Evolutionary conservation across 37 sponge, comb jelly and placozoan genomes (phyloP).

Genomic region (Amphimedon queenslandica): DNA sequence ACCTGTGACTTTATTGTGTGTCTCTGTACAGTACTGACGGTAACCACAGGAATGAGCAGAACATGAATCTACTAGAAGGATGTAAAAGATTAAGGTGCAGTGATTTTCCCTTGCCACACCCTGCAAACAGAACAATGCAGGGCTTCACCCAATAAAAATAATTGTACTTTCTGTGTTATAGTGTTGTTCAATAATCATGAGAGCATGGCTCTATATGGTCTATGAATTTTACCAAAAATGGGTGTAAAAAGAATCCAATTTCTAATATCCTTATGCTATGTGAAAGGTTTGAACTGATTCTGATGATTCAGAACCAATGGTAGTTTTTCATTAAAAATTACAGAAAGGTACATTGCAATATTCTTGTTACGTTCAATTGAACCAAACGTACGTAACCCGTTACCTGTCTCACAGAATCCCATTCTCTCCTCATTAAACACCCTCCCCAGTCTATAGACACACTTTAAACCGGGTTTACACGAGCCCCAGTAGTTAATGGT

Average conservation of each 20-base stretch:
- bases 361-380: too few species aligned
- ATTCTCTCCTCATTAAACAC: conserved; percentile 12
- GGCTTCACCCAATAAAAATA: not conserved
- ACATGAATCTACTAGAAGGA: not conserved
- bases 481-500: conserved; percentile 1
- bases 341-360: too few species aligned
- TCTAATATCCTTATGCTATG: too few species aligned
- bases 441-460: conserved; percentile 35
- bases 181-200: not conserved
- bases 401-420: conserved; percentile 53
- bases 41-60: not conserved
- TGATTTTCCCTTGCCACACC: too few species aligned
- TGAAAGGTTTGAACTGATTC: too few species aligned
- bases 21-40: not conserved
- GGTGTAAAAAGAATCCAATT: too few species aligned
- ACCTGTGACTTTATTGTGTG: not conserved
- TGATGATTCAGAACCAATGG: too few species aligned
- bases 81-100: too few species aligned
- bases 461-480: conserved; percentile 18
- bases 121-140: not conserved
- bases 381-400: too few species aligned
- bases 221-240: too few species aligned
- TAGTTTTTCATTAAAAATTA: too few species aligned
- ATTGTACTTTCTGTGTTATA: not conserved
- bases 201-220: not conserved